A percentile compares a stretch with the other conserved stretches of the same genome.
These are phyloP conservation scores for Eriocheir sinensis DNA, from an alignment of 1,140 invertebrate species.

Conservation along the genomic window DNA sequence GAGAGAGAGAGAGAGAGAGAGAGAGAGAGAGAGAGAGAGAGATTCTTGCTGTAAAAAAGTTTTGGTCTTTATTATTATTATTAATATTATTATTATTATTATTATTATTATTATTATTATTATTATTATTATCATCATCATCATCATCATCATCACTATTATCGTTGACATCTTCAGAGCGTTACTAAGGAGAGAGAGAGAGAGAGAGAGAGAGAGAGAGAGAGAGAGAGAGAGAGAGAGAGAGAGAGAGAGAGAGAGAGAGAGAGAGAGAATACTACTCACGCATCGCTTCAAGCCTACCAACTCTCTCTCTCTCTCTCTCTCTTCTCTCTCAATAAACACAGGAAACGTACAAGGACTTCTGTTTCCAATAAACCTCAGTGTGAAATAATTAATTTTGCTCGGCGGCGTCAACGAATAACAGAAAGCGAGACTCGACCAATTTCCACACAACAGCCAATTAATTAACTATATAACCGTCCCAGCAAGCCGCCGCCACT, in stretches of 20 bases:
- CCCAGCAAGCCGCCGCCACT: slow-evolving; percentile 37
- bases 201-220: background rate
- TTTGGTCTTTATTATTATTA: too few species aligned
- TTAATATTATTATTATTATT: too few species aligned
- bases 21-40: background rate
- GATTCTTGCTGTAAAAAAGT: background rate
- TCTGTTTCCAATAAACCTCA: slow-evolving; percentile 63
- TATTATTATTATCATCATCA: too few species aligned
- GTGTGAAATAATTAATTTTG: slow-evolving; percentile 64
- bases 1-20: background rate
- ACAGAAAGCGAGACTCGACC: slow-evolving; percentile 1
- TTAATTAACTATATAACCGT: slow-evolving; percentile 58
- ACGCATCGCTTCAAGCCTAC: too few species aligned
- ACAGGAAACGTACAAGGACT: slow-evolving; percentile 32
- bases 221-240: too few species aligned
- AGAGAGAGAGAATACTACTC: too few species aligned
- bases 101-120: too few species aligned
- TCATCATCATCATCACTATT: too few species aligned
- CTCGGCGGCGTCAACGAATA: slow-evolving; percentile 49
- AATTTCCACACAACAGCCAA: slow-evolving; percentile 56
- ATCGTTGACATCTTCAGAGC: too few species aligned
- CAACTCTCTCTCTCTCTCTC: too few species aligned
- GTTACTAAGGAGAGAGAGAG: background rate
- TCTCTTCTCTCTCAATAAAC: slow-evolving; percentile 40
- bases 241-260: too few species aligned